These are phyloP conservation scores for Halocaridina rubra DNA, from an alignment of 2,888 invertebrate species.

Conservation along the genomic window DNA sequence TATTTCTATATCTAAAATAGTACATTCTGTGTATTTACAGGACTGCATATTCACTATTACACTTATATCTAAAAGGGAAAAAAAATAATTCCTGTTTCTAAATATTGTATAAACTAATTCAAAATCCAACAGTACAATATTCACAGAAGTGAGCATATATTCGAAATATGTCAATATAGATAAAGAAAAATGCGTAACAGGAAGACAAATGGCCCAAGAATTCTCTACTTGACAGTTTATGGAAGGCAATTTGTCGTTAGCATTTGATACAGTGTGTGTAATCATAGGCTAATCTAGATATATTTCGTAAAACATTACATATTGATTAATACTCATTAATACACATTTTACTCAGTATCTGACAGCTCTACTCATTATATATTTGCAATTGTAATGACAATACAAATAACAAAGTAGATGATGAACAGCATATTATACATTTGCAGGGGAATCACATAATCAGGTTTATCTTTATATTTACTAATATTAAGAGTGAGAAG, in stretches of 20 bases:
- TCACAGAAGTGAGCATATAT: background rate
- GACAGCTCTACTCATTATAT: too few species aligned
- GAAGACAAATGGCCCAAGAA: background rate
- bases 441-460: too few species aligned
- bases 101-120: background rate
- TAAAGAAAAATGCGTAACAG: background rate
- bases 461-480: too few species aligned
- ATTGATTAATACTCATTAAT: too few species aligned
- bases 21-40: slow-evolving; percentile 30
- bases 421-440: too few species aligned
- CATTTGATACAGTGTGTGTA: too few species aligned
- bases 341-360: too few species aligned
- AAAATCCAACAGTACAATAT: slow-evolving; percentile 9
- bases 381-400: too few species aligned
- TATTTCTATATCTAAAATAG: slow-evolving; percentile 36
- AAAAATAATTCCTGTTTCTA: background rate
- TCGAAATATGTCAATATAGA: background rate
- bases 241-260: background rate
- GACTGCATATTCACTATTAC: background rate
- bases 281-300: too few species aligned
- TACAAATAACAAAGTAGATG: too few species aligned
- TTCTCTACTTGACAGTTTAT: background rate
- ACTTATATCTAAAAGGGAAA: background rate
- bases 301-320: too few species aligned
- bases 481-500: background rate